Conservation (phyloP, 2,888 invertebrate genomes). For the Noctua fimbriata region DNA sequence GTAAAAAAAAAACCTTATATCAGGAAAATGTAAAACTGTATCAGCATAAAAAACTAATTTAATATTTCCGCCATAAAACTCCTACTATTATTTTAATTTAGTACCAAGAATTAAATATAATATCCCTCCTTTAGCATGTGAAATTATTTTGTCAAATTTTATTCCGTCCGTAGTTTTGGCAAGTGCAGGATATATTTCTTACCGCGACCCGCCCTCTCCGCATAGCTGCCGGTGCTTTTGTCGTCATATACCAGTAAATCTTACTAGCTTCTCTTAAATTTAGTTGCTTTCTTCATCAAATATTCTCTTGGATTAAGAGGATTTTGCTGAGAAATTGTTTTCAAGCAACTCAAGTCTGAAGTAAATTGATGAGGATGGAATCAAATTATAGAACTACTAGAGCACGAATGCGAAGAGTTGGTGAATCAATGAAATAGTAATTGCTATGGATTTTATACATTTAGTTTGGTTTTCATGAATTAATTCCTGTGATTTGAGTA, state of each 20-base stretch:
- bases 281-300: slow-evolving; percentile 79
- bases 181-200: slow-evolving; percentile 80
- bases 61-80: not conserved
- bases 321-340: slow-evolving; percentile 63
- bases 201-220: slow-evolving; percentile 77
- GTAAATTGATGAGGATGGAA: slow-evolving; percentile 39
- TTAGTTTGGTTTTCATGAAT: not conserved
- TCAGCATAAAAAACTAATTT: not conserved
- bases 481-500: slow-evolving; percentile 1
- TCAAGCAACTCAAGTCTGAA: slow-evolving; percentile 48
- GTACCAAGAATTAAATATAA: slow-evolving; percentile 36
- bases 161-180: slow-evolving; percentile 78
- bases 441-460: not conserved
- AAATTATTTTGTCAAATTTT: slow-evolving; percentile 75
- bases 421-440: not conserved
- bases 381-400: slow-evolving; percentile 20
- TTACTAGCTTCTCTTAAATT: slow-evolving; percentile 80
- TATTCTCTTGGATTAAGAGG: slow-evolving; percentile 63
- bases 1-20: not conserved
- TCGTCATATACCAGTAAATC: slow-evolving; percentile 85
- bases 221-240: slow-evolving; percentile 80
- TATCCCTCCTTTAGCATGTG: slow-evolving; percentile 34
- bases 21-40: not conserved
- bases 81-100: slow-evolving; percentile 10
- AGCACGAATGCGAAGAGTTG: slow-evolving; percentile 32